Evolutionary conservation across 2,113 vertebrate species (phyloP).

Genomic region (Caracal caracal): DNA sequence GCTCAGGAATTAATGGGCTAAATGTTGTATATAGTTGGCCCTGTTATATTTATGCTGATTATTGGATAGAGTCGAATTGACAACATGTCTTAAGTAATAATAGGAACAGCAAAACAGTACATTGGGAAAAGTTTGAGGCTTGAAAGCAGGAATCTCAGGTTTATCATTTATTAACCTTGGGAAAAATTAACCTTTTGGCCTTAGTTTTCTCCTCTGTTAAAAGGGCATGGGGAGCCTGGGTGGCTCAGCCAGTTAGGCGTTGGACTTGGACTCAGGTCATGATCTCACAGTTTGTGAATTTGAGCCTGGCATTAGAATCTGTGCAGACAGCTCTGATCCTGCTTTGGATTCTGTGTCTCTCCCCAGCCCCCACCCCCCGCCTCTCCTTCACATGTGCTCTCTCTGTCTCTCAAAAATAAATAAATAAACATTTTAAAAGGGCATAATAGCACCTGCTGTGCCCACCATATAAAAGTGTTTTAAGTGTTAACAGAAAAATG

Average conservation of each 20-base stretch:
- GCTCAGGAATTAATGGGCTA: not conserved
- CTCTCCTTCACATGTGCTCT: too few relatives aligned
- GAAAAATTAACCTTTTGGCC: not conserved
- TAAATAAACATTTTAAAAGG: not conserved
- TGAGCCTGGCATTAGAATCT: too few relatives aligned
- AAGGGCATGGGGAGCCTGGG: too few relatives aligned
- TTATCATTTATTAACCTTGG: not conserved
- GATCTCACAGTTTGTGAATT: too few relatives aligned
- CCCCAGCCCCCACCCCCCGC: too few relatives aligned
- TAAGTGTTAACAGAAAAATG: not conserved
- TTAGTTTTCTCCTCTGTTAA: conserved; percentile 3
- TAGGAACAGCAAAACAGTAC: not conserved
- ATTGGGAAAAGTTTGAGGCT: not conserved
- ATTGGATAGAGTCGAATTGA: not conserved
- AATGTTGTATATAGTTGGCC: not conserved
- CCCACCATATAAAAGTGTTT: not conserved
- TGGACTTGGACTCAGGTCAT: too few relatives aligned
- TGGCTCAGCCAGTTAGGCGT: too few relatives aligned
- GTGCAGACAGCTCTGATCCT: too few relatives aligned
- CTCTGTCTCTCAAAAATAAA: too few relatives aligned
- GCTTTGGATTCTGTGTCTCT: too few relatives aligned
- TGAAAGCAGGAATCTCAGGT: not conserved
- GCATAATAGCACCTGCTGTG: not conserved
- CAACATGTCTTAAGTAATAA: not conserved
- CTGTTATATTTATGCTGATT: not conserved